phyloP scores from a whole-genome alignment of 2,113 vertebrate genomes.

The Astur gentilis region DNA sequence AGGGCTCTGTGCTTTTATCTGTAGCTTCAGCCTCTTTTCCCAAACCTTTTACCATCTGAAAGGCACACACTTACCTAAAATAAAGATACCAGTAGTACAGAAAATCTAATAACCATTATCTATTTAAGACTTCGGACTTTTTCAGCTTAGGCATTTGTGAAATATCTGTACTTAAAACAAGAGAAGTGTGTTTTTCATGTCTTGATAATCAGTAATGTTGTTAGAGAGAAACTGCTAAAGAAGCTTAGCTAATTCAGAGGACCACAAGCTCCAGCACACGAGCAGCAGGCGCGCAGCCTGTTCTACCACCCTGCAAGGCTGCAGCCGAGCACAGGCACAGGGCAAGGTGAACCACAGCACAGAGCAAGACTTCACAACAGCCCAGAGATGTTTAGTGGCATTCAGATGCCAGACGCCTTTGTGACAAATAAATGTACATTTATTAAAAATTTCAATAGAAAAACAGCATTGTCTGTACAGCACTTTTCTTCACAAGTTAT shows the following conservation, averaged over 20 bases:
- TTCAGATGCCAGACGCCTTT: not conserved
- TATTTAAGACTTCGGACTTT: not conserved
- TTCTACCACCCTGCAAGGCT: not conserved
- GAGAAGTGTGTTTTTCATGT: not conserved
- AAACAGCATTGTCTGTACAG: not conserved
- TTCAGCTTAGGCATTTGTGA: not conserved
- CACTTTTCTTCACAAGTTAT: not conserved
- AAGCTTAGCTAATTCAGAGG: not conserved
- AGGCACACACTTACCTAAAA: not conserved
- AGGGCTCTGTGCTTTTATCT: not conserved
- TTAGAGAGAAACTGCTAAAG: not conserved
- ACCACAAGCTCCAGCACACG: fast-evolving
- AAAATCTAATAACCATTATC: not conserved
- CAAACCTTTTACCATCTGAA: not conserved
- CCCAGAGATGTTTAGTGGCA: not conserved
- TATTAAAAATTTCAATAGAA: not conserved
- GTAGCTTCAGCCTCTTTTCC: not conserved
- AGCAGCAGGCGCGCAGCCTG: not conserved
- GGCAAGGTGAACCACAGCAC: not conserved
- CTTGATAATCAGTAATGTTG: not conserved
- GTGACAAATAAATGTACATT: fast-evolving
- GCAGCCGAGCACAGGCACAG: not conserved
- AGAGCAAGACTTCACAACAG: not conserved
- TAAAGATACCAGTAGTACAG: fast-evolving
- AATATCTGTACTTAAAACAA: not conserved